phyloP scores from a whole-genome alignment of 2,113 vertebrate species.

The Menidia beryllina region DNA sequence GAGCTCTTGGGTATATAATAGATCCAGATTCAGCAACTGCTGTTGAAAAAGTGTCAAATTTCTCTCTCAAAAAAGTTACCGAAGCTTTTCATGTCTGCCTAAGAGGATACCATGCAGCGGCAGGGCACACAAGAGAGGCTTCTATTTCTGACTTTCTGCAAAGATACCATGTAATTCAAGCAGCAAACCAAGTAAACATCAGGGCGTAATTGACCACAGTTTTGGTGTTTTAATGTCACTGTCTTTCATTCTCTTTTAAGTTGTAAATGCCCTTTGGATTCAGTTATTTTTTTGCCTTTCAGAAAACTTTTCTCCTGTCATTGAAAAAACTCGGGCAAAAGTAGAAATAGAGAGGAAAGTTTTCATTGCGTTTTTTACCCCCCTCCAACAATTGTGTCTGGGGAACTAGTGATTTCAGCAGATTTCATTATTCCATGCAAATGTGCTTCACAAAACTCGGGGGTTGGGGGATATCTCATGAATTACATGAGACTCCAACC shows the following conservation, averaged over 20 bases:
- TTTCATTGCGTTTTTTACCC: slow-evolving; percentile 48
- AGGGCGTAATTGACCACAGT: not conserved
- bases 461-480: slow-evolving; percentile 46
- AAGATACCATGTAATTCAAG: slow-evolving; percentile 9
- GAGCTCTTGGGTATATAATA: slow-evolving; percentile 20
- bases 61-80: slow-evolving; percentile 15
- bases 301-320: not conserved
- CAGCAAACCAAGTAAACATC: slow-evolving; percentile 5
- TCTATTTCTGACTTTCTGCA: slow-evolving; percentile 40
- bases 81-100: slow-evolving; percentile 10
- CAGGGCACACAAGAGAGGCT: slow-evolving; percentile 26
- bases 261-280: not conserved
- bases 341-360: slow-evolving; percentile 27
- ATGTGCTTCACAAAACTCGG: slow-evolving; percentile 52
- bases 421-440: slow-evolving; percentile 65
- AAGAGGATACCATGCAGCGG: slow-evolving; percentile 1
- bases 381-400: slow-evolving; percentile 30
- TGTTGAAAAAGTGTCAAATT: slow-evolving; percentile 4
- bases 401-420: slow-evolving; percentile 59
- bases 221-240: slow-evolving; percentile 5
- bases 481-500: slow-evolving; percentile 54
- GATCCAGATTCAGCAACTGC: slow-evolving; percentile 20
- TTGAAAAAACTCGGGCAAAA: slow-evolving; percentile 15
- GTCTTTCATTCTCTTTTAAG: not conserved
- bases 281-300: not conserved